Evolutionary conservation across 2,113 vertebrate genomes (phyloP), one percentile per base, ranked within the genome.

Genomic region (Oreochromis spilurus): DNA sequence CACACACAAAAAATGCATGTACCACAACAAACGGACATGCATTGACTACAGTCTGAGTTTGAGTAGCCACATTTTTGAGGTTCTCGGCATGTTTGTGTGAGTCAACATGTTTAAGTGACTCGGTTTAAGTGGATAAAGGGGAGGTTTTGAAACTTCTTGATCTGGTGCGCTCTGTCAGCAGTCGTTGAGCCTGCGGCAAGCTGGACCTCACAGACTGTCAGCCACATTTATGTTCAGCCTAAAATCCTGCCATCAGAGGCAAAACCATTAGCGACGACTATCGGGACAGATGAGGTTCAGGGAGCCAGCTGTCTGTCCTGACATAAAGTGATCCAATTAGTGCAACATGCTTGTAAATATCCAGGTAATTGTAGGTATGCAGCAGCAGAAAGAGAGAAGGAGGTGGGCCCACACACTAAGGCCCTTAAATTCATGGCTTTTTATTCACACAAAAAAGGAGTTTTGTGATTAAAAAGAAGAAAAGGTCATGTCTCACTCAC

Each of bases 401-500:
- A 85, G 84, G 13, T 11, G 17, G 86, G 82, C 83, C 83, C 82
- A 89, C 88, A 94, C 91, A 93, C 65, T 81, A n/a, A 48, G 86
- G 6, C 13, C 67, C 84, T 89, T 82, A 72, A 70, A 82, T 72
- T 38, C 17, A 87, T 17, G 48, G 70, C 65, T 65, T 67, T 87
- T 86, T 31, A 78, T 67, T 83, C 57, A 70, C 34, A 65, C 79
- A 12, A 24, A 87, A 85, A 90, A 85, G 86, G 81, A 19, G 58
- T 88, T 89, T 92, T 85, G 60, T 86, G 43, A n/a, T 58, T 24
- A 40, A 88, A 84, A 89, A 57, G 19, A n/a, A 24, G 60, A 52
- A 29, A 50, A 57, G 70, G 38, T 72, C 26, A 24, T 6, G 16
- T 89, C 84, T 34, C 81, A 98, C 98, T 98, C 95, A 99, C 98